phyloP scores from a whole-genome alignment of 1,140 invertebrate species.

The Megalonaias nervosa region DNA sequence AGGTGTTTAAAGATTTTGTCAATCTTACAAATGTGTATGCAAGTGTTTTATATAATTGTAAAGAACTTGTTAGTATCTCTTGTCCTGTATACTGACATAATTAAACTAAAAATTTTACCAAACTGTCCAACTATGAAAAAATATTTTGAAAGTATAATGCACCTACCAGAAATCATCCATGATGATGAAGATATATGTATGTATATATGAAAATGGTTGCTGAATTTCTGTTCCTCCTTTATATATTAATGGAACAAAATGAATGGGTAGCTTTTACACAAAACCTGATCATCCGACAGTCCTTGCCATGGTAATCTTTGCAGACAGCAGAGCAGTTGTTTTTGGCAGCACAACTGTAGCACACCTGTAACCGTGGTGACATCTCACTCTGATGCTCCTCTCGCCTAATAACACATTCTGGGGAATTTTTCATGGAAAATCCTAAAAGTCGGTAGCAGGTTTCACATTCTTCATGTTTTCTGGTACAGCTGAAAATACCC shows the following conservation, averaged over 20 bases:
- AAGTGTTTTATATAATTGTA: too few relatives aligned
- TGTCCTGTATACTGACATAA: too few relatives aligned
- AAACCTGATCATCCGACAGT: constrained; percentile 23
- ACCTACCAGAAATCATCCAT: too few relatives aligned
- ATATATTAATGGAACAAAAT: not conserved
- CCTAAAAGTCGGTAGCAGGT: constrained; percentile 13
- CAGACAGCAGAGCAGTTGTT: constrained; percentile 18
- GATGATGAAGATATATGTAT: too few relatives aligned
- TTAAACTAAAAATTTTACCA: too few relatives aligned
- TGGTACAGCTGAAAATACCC: constrained; percentile 12
- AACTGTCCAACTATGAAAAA: too few relatives aligned
- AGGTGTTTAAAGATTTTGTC: too few relatives aligned
- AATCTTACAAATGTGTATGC: too few relatives aligned
- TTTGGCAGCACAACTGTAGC: constrained; percentile 20
- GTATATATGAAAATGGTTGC: not conserved
- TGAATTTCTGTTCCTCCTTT: not conserved
- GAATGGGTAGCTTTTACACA: not conserved
- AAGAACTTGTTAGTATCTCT: too few relatives aligned
- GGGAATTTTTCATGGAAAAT: not conserved
- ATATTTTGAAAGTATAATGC: too few relatives aligned
- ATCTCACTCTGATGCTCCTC: constrained; percentile 5
- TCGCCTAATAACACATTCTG: constrained; percentile 5
- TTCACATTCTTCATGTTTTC: constrained; percentile 22
- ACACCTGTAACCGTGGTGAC: constrained; percentile 16
- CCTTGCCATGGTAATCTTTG: constrained; percentile 17